Base-by-base conservation (phyloP, 2,113 vertebrate genomes). In the Elachura formosa region DNA sequence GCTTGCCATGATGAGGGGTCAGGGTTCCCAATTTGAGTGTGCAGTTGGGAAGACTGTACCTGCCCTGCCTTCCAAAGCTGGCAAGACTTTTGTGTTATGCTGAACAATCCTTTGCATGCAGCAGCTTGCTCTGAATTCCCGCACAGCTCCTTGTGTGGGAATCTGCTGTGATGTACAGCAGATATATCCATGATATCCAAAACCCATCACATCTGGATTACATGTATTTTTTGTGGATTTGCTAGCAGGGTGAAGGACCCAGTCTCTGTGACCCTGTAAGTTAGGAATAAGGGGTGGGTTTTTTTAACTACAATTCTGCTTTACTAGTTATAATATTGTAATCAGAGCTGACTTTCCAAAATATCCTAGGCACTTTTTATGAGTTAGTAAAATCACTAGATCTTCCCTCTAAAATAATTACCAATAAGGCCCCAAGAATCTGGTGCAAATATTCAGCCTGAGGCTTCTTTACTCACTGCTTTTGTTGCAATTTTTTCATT, bases 401-500 rank as follows among this genome's bases (percentile, higher is more conserved):
- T 77, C 82, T 84, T 77, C 45, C 28, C 61, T 87, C 68, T 87
- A 68, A 93, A 88, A 67, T 38, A 86, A 90, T 75, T 92, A 45
- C 55, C 61, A 89, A 16, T 56, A 58, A 62, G 10, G 72, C 58
- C 62, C 40, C 28, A 75, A 54, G 72, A 92, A 75, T 72, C 61
- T 41, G 51, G n/a, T 62, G 68, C 18, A 93, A 91, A 88, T 81
- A 36, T 73, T 87, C 79, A 80, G 84, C 96, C 80, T 67, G 49
- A 87, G 84, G 93, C 92, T 94, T 92, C 48, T 48, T 92, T 74
- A 64, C 36, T 86, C 29, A 28, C 52, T 68, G 51, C 23, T 92
- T 95, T 92, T 92, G 56, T 59, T 87, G n/a, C 21, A 59, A 68
- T 92, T 87, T 77, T 84, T 94, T 56, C 71, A 79, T 29, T 89